Conservation (phyloP, 2,888 invertebrate genomes). For the Ennomos fuscantarius region DNA sequence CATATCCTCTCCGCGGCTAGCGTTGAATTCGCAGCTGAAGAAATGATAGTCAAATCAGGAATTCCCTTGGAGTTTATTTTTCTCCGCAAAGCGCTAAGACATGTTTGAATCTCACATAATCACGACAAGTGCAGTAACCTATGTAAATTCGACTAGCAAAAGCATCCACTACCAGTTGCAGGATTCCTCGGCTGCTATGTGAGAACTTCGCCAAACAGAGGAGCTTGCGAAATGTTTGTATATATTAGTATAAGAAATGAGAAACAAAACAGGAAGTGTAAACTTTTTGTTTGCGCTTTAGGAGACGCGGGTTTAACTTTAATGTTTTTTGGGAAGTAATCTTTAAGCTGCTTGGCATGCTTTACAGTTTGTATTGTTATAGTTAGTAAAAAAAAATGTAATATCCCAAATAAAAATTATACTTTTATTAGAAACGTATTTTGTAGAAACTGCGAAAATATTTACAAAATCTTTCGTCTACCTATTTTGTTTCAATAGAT, state of each 20-base stretch:
- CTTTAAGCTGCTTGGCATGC: not conserved
- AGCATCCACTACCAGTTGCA: constrained; percentile 69
- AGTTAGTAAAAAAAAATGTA: too few relatives aligned
- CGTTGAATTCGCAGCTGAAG: constrained; percentile 15
- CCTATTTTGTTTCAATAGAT: too few relatives aligned
- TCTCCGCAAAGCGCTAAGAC: constrained; percentile 18
- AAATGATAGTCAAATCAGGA: constrained; percentile 10
- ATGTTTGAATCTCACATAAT: constrained; percentile 41
- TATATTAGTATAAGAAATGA: constrained; percentile 79
- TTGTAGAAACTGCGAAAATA: too few relatives aligned
- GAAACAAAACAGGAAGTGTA: constrained; percentile 63
- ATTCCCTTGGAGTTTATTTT: constrained; percentile 21
- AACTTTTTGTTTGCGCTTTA: constrained; percentile 54
- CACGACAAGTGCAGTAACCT: constrained; percentile 63
- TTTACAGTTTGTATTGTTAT: not conserved
- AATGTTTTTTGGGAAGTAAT: constrained; percentile 12
- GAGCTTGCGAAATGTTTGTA: constrained; percentile 70
- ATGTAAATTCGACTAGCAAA: constrained; percentile 71
- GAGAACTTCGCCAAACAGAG: constrained; percentile 72
- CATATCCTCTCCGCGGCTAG: constrained; percentile 27
- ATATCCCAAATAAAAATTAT: too few relatives aligned
- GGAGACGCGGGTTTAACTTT: constrained; percentile 15
- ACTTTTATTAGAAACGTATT: too few relatives aligned
- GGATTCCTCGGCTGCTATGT: constrained; percentile 71
- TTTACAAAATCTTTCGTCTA: too few relatives aligned